Percentiles rank a stretch among this genome's conserved stretches.
These are phyloP conservation scores for Orientallactaga sibirica DNA, from an alignment of 2,797 vertebrate species.

Conservation along the genomic window DNA sequence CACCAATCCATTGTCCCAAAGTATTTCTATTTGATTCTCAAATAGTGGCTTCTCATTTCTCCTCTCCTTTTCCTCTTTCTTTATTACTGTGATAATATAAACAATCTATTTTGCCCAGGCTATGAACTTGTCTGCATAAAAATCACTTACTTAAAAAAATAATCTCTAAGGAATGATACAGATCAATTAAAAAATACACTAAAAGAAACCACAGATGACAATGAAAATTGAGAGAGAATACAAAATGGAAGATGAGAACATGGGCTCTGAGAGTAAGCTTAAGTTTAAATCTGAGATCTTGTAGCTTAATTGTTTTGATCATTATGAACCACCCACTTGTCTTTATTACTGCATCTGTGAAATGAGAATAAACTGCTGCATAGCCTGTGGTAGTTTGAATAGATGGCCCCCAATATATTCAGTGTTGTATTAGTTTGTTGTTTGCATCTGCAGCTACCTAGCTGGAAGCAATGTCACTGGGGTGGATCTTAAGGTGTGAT, in stretches of 20 bases:
- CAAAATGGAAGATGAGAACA: background rate
- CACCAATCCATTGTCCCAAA: background rate
- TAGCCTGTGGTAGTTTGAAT: no score
- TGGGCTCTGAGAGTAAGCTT: background rate
- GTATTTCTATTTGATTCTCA: background rate
- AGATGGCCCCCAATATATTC: no score
- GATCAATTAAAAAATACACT: background rate
- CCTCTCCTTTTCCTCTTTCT: background rate
- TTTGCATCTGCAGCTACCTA: no score
- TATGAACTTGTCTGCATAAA: background rate
- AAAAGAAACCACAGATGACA: background rate
- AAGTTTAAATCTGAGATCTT: background rate
- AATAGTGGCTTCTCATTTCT: background rate
- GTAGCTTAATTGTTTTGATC: background rate
- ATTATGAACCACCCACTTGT: background rate
- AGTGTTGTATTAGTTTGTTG: no score
- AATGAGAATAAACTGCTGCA: background rate
- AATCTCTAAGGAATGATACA: background rate
- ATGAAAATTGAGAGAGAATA: background rate
- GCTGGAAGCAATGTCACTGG: no score
- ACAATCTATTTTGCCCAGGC: background rate
- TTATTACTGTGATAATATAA: background rate
- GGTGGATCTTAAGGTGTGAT: no score
- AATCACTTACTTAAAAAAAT: background rate
- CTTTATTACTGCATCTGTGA: background rate